Evolutionary conservation across 2,113 vertebrate genomes (phyloP).

Genomic region (Aleadryas rufinucha): DNA sequence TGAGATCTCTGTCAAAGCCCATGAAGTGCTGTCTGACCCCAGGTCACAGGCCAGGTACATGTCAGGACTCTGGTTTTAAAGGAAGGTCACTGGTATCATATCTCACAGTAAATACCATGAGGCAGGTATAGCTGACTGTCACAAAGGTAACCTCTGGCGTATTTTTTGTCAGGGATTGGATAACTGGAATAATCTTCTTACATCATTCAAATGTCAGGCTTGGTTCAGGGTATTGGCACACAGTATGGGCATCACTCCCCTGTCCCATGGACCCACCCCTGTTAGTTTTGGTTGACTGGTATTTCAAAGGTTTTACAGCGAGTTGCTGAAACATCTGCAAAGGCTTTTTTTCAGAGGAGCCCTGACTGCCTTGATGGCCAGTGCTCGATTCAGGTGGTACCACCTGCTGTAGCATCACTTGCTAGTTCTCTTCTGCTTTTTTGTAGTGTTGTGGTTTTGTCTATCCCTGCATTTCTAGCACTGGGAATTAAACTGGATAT

Average conservation of each 20-base stretch:
- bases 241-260: background rate
- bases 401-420: background rate
- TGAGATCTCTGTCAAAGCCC: background rate
- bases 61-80: background rate
- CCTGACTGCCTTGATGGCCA: fast-evolving
- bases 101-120: background rate
- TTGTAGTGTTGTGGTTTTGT: background rate
- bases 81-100: background rate
- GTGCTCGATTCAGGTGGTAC: background rate
- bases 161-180: background rate
- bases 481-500: background rate
- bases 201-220: background rate
- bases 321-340: background rate
- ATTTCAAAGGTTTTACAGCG: background rate
- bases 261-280: background rate
- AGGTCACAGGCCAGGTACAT: background rate
- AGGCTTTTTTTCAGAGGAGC: background rate
- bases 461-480: background rate
- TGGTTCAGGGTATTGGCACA: background rate
- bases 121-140: background rate
- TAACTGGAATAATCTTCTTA: background rate
- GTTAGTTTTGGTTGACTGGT: background rate
- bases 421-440: background rate
- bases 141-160: background rate
- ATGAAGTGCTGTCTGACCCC: background rate